Conservation (phyloP, 2,888 invertebrate genomes). For the Agrypnus murinus region DNA sequence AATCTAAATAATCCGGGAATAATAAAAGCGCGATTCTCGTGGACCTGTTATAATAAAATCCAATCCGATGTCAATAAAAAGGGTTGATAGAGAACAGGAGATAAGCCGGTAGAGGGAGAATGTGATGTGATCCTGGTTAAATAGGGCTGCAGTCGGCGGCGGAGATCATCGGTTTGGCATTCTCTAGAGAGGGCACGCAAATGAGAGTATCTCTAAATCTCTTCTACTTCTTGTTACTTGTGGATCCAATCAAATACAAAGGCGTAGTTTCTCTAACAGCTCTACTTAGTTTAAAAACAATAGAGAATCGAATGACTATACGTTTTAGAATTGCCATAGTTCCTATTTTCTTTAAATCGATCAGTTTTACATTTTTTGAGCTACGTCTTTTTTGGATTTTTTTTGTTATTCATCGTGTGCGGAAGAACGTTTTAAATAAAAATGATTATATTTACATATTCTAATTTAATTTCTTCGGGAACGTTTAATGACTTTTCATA, state of each 20-base stretch:
- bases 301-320: conserved; percentile 24
- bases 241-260: conserved; percentile 55
- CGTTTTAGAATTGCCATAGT: conserved; percentile 18
- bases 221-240: conserved; percentile 58
- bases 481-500: too few species aligned
- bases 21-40: conserved; percentile 56
- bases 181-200: conserved; percentile 57
- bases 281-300: conserved; percentile 40
- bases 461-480: too few species aligned
- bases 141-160: conserved; percentile 53
- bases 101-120: conserved; percentile 51
- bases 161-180: conserved; percentile 54
- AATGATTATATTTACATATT: too few species aligned
- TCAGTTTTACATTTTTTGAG: conserved; percentile 4
- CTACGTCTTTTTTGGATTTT: not conserved
- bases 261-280: conserved; percentile 43
- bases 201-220: conserved; percentile 60
- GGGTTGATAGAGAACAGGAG: conserved; percentile 60
- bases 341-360: conserved; percentile 34
- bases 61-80: conserved; percentile 61
- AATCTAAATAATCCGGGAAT: conserved; percentile 47
- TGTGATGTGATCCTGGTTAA: conserved; percentile 59
- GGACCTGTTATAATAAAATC: conserved; percentile 61
- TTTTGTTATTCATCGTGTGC: not conserved
- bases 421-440: too few species aligned